phyloP scores from a whole-genome alignment of 2,888 invertebrate genomes.

The Lithophane ornitopus region DNA sequence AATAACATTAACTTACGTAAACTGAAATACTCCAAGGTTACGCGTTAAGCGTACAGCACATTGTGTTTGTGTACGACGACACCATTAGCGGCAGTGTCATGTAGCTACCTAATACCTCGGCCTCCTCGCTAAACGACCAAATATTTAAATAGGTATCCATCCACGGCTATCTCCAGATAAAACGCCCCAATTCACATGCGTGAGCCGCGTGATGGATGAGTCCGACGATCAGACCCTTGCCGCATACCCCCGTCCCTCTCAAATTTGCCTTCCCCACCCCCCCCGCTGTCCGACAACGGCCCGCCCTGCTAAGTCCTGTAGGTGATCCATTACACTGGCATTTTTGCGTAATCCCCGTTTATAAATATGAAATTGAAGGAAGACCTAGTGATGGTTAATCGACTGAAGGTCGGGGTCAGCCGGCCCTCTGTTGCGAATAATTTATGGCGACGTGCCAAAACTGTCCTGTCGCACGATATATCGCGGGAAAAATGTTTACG shows the following conservation, averaged over 20 bases:
- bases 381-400: constrained; percentile 90
- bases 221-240: constrained; percentile 89
- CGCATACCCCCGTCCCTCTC: constrained; percentile 81
- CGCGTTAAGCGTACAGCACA: constrained; percentile 14
- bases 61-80: constrained; percentile 56
- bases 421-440: constrained; percentile 81
- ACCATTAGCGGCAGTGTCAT: constrained; percentile 76
- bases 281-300: constrained; percentile 77
- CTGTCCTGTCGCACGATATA: constrained; percentile 68
- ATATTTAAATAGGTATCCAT: constrained; percentile 89
- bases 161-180: constrained; percentile 89
- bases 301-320: constrained; percentile 86
- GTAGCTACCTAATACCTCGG: constrained; percentile 67
- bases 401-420: constrained; percentile 89
- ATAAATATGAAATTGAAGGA: constrained; percentile 91
- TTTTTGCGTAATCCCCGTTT: constrained; percentile 91
- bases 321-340: constrained; percentile 90
- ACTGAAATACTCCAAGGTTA: background rate
- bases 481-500: constrained; percentile 68
- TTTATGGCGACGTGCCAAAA: constrained; percentile 83
- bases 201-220: constrained; percentile 90
- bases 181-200: constrained; percentile 91
- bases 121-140: constrained; percentile 83
- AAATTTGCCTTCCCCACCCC: constrained; percentile 86
- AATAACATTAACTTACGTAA: background rate